phyloP scores from a whole-genome alignment of 1,140 invertebrate species.

The Temnothorax longispinosus region DNA sequence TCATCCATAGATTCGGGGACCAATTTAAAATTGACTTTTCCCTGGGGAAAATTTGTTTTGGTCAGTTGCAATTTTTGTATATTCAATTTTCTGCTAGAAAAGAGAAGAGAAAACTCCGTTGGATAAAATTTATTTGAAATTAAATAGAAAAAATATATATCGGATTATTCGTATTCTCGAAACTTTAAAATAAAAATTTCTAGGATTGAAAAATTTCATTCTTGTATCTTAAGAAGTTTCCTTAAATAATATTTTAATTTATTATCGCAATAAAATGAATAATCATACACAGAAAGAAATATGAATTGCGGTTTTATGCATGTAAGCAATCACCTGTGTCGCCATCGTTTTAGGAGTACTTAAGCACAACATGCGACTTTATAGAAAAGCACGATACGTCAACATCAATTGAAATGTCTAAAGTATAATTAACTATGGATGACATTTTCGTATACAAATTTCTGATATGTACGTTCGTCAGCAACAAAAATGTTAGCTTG shows the following conservation, averaged over 20 bases:
- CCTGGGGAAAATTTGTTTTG: background rate
- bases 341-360: background rate
- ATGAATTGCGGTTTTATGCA: background rate
- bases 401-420: slow-evolving; percentile 23
- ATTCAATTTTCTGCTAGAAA: background rate
- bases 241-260: background rate
- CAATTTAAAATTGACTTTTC: slow-evolving; percentile 23
- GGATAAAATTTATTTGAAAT: background rate
- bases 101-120: background rate
- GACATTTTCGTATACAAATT: slow-evolving; percentile 22
- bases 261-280: background rate
- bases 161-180: background rate
- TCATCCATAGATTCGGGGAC: background rate
- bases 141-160: background rate
- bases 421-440: slow-evolving; percentile 52
- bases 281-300: background rate
- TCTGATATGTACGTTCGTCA: slow-evolving; percentile 24
- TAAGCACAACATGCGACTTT: background rate
- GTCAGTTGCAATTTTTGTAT: background rate
- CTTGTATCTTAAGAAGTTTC: background rate
- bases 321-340: background rate
- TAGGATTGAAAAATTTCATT: background rate
- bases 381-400: slow-evolving; percentile 22
- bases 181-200: slow-evolving; percentile 16
- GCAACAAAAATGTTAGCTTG: slow-evolving; percentile 47